Percentiles rank a stretch among this genome's conserved stretches.
phyloP scores from a whole-genome alignment of 2,797 vertebrate genomes.

The Melanotaenia boesemani region DNA sequence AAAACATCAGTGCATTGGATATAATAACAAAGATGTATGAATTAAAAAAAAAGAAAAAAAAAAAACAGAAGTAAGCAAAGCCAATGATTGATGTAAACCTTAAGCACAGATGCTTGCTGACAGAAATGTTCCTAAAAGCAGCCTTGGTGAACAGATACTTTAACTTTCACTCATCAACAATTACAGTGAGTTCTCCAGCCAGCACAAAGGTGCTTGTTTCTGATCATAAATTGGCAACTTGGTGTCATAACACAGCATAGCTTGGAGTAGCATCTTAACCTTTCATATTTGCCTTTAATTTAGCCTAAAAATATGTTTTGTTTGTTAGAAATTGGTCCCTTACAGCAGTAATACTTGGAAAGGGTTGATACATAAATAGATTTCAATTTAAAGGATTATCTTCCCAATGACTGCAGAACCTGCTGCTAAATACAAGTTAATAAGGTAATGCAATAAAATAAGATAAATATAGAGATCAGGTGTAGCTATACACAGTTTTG shows the following conservation, averaged over 20 bases:
- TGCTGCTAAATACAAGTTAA: conserved; percentile 19
- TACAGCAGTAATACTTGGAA: conserved; percentile 1
- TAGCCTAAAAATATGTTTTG: background rate
- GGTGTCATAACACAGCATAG: background rate
- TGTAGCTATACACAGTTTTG: conserved; percentile 27
- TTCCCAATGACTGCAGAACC: conserved; percentile 26
- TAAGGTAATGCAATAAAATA: conserved; percentile 7
- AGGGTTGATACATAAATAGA: background rate
- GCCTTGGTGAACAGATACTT: conserved; percentile 32
- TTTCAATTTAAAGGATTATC: conserved; percentile 19
- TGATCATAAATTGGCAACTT: conserved; percentile 1
- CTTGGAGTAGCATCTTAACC: background rate
- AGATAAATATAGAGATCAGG: conserved; percentile 25
- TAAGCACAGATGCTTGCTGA: conserved; percentile 21
- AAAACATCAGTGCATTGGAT: background rate
- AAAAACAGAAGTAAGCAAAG: no score
- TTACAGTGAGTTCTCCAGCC: conserved; percentile 36
- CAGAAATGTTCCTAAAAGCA: conserved; percentile 12
- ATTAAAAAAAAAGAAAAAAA: background rate
- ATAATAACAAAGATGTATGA: conserved; percentile 2
- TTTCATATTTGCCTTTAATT: conserved; percentile 2
- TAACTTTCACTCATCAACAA: conserved; percentile 51
- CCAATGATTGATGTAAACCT: conserved; percentile 42
- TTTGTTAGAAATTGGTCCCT: background rate
- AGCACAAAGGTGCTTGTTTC: conserved; percentile 24